These are phyloP conservation scores for Leucoraja ocellata DNA, from an alignment of 2,797 vertebrate species.

Conservation along the genomic window DNA sequence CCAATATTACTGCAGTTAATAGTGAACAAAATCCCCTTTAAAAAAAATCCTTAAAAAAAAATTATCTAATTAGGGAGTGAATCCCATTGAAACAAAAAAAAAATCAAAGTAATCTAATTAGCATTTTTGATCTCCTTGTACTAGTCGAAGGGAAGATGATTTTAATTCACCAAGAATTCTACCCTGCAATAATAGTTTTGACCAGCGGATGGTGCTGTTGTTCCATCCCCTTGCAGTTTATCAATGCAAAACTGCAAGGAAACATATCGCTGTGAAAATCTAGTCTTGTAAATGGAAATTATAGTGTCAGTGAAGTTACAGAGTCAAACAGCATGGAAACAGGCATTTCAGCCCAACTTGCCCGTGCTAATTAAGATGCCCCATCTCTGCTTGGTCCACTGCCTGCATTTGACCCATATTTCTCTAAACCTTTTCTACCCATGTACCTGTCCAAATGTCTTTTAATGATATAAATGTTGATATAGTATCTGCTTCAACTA, in stretches of 20 bases:
- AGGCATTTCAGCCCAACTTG: too few relatives aligned
- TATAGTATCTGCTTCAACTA: too few relatives aligned
- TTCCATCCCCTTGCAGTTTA: neutral
- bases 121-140: neutral
- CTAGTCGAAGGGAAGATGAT: neutral
- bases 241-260: neutral
- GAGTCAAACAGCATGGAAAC: too few relatives aligned
- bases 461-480: too few relatives aligned
- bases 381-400: too few relatives aligned
- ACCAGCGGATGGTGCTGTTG: slow-evolving; percentile 23
- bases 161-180: neutral
- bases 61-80: neutral
- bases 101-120: neutral
- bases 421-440: too few relatives aligned
- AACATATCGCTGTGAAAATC: neutral
- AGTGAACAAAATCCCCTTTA: neutral
- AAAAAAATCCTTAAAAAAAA: neutral
- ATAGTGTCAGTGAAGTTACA: too few relatives aligned
- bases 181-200: neutral
- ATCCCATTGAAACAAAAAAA: too few relatives aligned
- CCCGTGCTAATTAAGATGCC: too few relatives aligned
- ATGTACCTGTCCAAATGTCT: too few relatives aligned
- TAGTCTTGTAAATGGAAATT: neutral
- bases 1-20: too few relatives aligned
- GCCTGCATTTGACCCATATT: too few relatives aligned